Evolutionary conservation across 2,888 invertebrate species (phyloP), one percentile per base, ranked within the genome.

Genomic region (Spodoptera littoralis): DNA sequence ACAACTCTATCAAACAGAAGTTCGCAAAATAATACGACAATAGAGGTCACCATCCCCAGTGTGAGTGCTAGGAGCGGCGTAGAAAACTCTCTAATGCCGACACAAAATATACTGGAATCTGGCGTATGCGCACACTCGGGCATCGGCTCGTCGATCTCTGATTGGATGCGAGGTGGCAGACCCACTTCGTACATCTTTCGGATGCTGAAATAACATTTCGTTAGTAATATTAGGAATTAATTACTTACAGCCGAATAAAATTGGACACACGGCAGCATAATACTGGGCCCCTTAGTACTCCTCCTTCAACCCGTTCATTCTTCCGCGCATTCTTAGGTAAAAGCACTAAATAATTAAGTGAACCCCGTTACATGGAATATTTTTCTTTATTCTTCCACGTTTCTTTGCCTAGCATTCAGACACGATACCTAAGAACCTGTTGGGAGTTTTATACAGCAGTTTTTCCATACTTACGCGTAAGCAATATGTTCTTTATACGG

Each of bases 401-500:
- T 27, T 4, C 27, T 27, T 27, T 27, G 3, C 27, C 27, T 27
- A 3, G 27, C 3, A 27, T 27, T 27, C 27, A 27, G 27, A 18
- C 18, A 18, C 18, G 18, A 18, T 18, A 18, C 18, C 18, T 18
- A 18, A 18, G 18, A 18, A 18, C 18, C 18, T 18, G 27, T 27
- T 27, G 27, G 27, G 3, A 27, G 27, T 27, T 27, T 27, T 2
- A 36, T 36, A 36, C 0, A 36, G 2, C 9, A 36, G 9, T 9
- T 36, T 36, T 9, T 36, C 24, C 12, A 12, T 22, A 62, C 90
- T 88, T 84, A 96, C 96, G 96, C 96, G 75, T 95, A 95, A 70
- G 95, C 95, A 69, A 96, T 87, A 77, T 96, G 92, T 84, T 96
- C 96, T 49, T 92, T 95, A 83, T 96, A 95, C 0, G 96, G 96